Evolutionary conservation across 2,888 invertebrate species (phyloP), one percentile per base, ranked within the genome.

Genomic region (Monopis laevigella): DNA sequence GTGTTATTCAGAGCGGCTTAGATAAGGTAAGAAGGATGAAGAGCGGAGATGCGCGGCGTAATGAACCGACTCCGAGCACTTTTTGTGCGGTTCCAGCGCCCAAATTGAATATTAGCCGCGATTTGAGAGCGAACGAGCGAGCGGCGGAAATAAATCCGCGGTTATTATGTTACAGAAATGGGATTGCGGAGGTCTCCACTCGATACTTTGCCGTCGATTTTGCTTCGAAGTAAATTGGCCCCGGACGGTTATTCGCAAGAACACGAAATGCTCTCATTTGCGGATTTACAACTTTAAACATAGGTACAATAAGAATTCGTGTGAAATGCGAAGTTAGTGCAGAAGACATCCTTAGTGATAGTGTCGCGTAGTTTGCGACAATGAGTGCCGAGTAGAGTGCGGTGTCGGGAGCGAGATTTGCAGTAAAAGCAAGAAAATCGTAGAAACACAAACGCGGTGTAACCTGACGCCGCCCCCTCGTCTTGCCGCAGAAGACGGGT

Each of bases 31-130:
- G 77, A 74, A 72, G 75, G 71, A 78, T 73, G 78, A 73, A 75
- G 78, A 75, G 72, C 62, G 72, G 74, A 75, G 75, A 77, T 75
- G 77, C 69, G 70, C 72, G 68, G 66, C 71, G 70, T 78, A 80
- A 78, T 77, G 78, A 78, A 78, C 78, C 75, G 64, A 62, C 75
- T 71, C 66, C 59, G 60, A 75, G 68, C 73, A 73, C 68, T 78
- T 78, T 78, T 80, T 78, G 75, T 75, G 74, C 69, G 77, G 71
- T 74, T 72, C 72, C 62, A 63, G 64, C 62, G 62, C 68, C 69
- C 62, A 78, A 80, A 80, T 80, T 78, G 77, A 80, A 80, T 78
- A 75, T 80, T 77, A 78, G 74, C 70, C 71, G 68, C 75, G 75
- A 75, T 78, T 74, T 72, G 68, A 71, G 70, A 68, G 73, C 67